phyloP scores from a whole-genome alignment of 2,797 vertebrate species.

The Semaprochilodus insignis region DNA sequence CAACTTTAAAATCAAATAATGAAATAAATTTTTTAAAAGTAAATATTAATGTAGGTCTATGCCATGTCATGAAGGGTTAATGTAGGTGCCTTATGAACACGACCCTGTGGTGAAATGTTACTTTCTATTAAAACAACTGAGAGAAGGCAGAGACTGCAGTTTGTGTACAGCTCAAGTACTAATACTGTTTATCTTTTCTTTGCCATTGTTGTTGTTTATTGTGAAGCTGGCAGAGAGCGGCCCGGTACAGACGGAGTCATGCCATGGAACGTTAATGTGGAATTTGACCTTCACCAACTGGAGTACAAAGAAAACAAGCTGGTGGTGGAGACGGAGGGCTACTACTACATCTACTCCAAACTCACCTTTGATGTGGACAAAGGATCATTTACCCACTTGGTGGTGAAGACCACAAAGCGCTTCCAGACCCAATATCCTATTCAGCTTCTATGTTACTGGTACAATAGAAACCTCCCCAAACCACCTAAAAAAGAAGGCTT shows the following conservation, averaged over 20 bases:
- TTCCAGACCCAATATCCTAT: background rate
- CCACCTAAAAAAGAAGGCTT: rapidly evolving
- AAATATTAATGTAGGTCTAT: no score
- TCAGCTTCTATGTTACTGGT: constrained; percentile 66
- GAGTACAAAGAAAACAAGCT: constrained; percentile 63
- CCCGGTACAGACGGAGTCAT: constrained; percentile 37
- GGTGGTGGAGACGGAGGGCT: constrained; percentile 69
- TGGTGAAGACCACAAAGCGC: constrained; percentile 48
- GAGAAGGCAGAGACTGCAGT: background rate
- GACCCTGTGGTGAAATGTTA: no score
- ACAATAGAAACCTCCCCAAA: background rate
- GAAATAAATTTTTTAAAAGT: no score
- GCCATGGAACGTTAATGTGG: constrained; percentile 63
- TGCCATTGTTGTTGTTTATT: background rate
- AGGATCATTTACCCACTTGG: constrained; percentile 50
- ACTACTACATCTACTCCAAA: constrained; percentile 79
- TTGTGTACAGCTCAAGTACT: background rate
- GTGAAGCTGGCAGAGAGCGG: constrained; percentile 52
- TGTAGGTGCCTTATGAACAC: no score
- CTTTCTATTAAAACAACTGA: no score
- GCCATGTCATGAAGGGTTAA: no score
- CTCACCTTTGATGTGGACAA: constrained; percentile 61
- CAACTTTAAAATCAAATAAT: no score
- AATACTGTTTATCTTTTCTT: background rate
- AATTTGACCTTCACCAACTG: constrained; percentile 62